Conservation (phyloP, 2,113 vertebrate species). For the Rhipidura dahli region DNA sequence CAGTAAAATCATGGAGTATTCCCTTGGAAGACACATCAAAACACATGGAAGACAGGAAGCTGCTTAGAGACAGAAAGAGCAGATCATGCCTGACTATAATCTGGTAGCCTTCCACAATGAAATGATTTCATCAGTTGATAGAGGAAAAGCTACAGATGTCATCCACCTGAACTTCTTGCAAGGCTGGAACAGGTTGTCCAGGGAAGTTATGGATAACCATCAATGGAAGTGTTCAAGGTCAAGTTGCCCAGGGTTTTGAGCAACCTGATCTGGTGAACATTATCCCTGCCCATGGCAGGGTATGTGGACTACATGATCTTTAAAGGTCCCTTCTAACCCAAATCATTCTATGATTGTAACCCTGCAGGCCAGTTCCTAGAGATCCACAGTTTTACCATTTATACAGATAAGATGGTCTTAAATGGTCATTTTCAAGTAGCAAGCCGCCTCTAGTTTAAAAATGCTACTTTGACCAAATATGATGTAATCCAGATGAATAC, state of each 20-base stretch:
- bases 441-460: neutral
- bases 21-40: neutral
- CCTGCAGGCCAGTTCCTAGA: neutral
- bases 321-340: neutral
- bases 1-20: neutral
- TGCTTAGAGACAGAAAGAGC: neutral
- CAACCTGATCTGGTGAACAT: neutral
- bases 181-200: neutral
- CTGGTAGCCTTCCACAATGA: neutral
- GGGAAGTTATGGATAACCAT: neutral
- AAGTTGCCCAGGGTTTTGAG: neutral
- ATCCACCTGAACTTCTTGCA: neutral
- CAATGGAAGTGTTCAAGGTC: neutral
- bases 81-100: neutral
- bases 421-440: neutral
- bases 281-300: neutral
- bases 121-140: neutral
- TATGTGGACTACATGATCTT: neutral
- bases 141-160: neutral
- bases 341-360: neutral
- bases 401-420: neutral
- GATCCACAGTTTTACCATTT: neutral
- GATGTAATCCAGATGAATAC: neutral
- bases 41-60: neutral
- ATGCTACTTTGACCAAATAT: neutral